These are phyloP conservation scores for Alentia gelatinosa DNA, from an alignment of 2,888 invertebrate genomes.

Conservation along the genomic window DNA sequence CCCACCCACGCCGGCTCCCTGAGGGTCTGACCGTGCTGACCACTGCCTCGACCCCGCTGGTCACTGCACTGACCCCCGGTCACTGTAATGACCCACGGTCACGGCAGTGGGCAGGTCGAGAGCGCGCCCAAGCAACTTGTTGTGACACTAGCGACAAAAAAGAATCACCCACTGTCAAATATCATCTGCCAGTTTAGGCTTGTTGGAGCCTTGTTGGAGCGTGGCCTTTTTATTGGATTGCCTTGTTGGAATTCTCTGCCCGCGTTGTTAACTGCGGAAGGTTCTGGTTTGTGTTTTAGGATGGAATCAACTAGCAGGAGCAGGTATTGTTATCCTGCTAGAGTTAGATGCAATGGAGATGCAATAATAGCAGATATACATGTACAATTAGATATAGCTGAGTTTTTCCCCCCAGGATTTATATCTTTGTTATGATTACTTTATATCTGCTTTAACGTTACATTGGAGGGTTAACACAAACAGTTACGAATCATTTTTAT, in stretches of 20 bases:
- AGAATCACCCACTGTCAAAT: conserved; percentile 22
- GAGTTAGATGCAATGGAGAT: no score
- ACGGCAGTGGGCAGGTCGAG: conserved; percentile 7
- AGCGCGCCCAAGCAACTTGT: background rate
- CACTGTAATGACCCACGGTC: background rate
- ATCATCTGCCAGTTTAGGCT: conserved; percentile 11
- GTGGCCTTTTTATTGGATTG: conserved; percentile 1
- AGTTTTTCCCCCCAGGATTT: no score
- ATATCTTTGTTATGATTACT: no score
- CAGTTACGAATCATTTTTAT: no score
- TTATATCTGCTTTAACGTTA: no score
- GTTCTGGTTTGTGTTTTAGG: no score
- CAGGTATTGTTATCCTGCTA: no score
- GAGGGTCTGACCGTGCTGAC: conserved; percentile 7
- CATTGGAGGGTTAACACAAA: no score
- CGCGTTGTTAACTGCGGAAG: no score
- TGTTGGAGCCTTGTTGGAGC: background rate
- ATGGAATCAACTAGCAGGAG: no score
- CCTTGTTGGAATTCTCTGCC: background rate
- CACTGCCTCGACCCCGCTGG: background rate
- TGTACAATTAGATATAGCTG: no score
- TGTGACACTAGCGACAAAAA: conserved; percentile 20
- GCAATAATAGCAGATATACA: no score
- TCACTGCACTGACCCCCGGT: conserved; percentile 1
- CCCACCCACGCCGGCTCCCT: background rate